These are phyloP conservation scores for Okapia johnstoni DNA, from an alignment of 2,113 vertebrate species.

Conservation along the genomic window DNA sequence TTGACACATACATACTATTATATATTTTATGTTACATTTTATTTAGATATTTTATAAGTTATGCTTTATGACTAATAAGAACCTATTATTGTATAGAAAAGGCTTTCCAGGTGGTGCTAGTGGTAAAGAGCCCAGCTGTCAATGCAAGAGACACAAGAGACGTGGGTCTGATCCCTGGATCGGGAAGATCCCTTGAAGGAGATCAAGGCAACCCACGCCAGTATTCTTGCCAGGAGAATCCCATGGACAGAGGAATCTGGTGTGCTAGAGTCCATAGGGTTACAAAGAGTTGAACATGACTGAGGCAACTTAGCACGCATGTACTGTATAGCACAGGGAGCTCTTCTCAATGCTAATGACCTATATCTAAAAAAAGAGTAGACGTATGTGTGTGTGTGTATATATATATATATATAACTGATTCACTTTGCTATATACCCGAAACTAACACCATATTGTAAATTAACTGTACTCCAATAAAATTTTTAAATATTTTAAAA, in stretches of 20 bases:
- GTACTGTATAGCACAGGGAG: neutral
- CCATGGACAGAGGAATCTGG: neutral
- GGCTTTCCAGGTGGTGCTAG: neutral
- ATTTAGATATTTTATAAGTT: neutral
- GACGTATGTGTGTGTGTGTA: neutral
- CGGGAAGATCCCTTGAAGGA: neutral
- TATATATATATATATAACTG: neutral
- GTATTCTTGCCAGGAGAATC: neutral
- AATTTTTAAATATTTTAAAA: neutral
- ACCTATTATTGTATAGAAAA: neutral
- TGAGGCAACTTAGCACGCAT: neutral
- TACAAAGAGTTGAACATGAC: neutral
- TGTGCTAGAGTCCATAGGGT: neutral
- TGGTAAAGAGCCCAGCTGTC: neutral
- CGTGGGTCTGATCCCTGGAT: neutral
- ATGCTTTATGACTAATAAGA: neutral
- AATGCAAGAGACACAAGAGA: neutral
- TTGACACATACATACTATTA: neutral
- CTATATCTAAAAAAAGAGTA: neutral
- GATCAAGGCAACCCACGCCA: neutral
- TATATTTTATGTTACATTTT: neutral
- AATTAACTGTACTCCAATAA: neutral
- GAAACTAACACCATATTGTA: neutral
- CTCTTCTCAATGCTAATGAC: neutral
- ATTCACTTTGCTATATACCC: neutral